Conservation (phyloP, 1,140 invertebrate genomes). For the Drosophila tropicalis region DNA sequence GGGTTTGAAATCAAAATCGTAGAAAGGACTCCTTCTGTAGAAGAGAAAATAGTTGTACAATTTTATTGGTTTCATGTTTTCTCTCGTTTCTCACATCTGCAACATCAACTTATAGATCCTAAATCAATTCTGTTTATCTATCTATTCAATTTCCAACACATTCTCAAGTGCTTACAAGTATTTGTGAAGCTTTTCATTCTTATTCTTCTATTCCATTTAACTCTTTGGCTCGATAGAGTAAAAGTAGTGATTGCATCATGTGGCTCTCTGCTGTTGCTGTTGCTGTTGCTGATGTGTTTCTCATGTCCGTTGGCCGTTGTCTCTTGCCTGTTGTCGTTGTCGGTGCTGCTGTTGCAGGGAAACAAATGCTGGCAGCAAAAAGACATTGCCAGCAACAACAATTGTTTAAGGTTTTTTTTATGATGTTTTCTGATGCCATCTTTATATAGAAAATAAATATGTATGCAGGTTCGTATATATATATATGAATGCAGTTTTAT, state of each 20-base stretch:
- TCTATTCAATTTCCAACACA: slow-evolving; percentile 11
- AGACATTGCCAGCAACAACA: slow-evolving; percentile 28
- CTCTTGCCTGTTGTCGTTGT: slow-evolving; percentile 10
- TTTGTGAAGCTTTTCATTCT: not conserved
- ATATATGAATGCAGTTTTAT: slow-evolving; percentile 59
- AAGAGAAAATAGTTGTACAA: not conserved
- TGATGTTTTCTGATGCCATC: slow-evolving; percentile 4
- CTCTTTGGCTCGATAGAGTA: not conserved
- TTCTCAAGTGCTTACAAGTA: slow-evolving; percentile 9
- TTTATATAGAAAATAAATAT: slow-evolving; percentile 31
- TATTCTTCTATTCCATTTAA: not conserved
- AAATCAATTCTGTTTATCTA: slow-evolving; percentile 7
- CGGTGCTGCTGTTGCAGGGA: slow-evolving; percentile 42
- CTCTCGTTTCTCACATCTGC: not conserved
- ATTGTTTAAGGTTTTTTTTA: slow-evolving; percentile 32
- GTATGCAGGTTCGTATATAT: slow-evolving; percentile 15
- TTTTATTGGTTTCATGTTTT: not conserved
- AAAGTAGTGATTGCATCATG: slow-evolving; percentile 1
- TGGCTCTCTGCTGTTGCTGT: not conserved
- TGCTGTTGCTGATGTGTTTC: slow-evolving; percentile 8
- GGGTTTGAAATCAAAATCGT: too few species aligned
- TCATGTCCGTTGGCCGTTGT: slow-evolving; percentile 4
- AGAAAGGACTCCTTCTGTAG: too few species aligned
- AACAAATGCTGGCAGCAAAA: slow-evolving; percentile 29
- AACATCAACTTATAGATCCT: slow-evolving; percentile 5